These are phyloP conservation scores for Darevskia nairensis DNA, from an alignment of 2,797 vertebrate genomes.

Conservation along the genomic window DNA sequence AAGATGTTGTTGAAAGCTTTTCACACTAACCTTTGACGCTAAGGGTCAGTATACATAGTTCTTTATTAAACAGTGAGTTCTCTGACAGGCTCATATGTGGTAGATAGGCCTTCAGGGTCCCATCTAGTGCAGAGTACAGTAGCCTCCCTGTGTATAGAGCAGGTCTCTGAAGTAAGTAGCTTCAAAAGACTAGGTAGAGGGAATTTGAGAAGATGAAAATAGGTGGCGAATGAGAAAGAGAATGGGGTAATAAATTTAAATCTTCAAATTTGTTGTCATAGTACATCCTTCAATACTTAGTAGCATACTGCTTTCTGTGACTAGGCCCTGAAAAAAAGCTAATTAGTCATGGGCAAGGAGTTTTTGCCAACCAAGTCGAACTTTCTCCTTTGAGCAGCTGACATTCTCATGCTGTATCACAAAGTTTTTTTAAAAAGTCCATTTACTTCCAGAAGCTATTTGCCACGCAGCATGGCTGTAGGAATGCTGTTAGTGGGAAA, in stretches of 20 bases:
- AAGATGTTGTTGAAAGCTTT: constrained; percentile 35
- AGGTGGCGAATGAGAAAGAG: neutral
- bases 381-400: neutral
- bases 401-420: neutral
- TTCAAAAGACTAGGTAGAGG: neutral
- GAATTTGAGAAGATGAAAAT: neutral
- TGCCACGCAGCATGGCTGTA: neutral
- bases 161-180: neutral
- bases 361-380: neutral
- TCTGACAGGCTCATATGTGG: neutral
- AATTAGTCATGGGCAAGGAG: neutral
- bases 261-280: neutral
- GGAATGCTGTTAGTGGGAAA: neutral
- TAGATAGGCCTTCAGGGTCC: neutral
- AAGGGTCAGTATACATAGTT: neutral
- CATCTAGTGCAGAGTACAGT: neutral
- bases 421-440: neutral
- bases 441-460: neutral
- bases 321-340: neutral
- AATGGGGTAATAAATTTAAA: neutral
- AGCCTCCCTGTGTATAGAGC: neutral
- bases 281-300: neutral
- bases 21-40: neutral
- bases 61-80: neutral
- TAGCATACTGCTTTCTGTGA: neutral